Evolutionary conservation across 2,113 vertebrate species (phyloP).

Genomic region (Charina bottae): DNA sequence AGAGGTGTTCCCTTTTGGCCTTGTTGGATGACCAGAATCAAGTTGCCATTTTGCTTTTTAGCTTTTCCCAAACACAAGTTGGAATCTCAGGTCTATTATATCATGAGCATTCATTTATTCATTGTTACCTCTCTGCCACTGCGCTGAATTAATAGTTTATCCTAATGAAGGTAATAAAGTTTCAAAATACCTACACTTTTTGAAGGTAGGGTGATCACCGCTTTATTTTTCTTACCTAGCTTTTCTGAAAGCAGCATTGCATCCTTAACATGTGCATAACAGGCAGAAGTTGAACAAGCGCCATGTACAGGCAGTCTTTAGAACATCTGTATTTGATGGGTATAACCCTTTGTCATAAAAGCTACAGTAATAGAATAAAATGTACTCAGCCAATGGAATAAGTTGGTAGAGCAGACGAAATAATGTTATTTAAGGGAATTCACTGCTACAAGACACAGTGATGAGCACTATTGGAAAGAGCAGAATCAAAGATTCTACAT

Average conservation of each 20-base stretch:
- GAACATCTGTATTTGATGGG: background rate
- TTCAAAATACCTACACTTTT: background rate
- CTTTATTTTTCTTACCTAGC: background rate
- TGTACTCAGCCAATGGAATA: background rate
- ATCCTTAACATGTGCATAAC: background rate
- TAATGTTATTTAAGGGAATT: background rate
- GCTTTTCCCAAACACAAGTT: background rate
- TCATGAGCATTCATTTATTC: background rate
- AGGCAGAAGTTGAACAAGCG: background rate
- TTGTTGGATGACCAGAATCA: background rate
- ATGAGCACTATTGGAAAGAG: background rate
- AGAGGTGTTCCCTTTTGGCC: background rate
- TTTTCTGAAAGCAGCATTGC: background rate
- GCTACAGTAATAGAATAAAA: background rate
- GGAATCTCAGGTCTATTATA: background rate
- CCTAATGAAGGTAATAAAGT: constrained; percentile 9
- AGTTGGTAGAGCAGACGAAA: background rate
- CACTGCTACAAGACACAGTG: background rate
- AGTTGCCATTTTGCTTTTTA: background rate
- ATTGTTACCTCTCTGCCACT: background rate
- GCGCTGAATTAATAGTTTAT: constrained; percentile 4
- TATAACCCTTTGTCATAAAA: background rate
- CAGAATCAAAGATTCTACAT: background rate
- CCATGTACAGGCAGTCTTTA: background rate
- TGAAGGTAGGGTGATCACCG: background rate